Conservation (phyloP, 2,888 invertebrate species). For the Cheilosia grossa region DNA sequence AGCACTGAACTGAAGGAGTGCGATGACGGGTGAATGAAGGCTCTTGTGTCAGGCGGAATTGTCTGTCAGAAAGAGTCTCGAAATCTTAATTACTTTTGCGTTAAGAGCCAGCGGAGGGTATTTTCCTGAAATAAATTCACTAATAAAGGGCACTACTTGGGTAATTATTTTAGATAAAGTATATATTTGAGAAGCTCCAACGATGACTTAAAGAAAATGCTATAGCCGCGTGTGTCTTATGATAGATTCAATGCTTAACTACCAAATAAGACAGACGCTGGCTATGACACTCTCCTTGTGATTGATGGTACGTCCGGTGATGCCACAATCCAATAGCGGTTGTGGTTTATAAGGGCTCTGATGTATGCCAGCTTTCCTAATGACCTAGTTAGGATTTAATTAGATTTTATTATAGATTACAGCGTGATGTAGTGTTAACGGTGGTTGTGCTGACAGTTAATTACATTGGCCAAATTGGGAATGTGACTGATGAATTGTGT, state of each 20-base stretch:
- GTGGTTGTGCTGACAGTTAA: neutral
- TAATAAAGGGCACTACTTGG: constrained; percentile 51
- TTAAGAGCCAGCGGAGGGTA: constrained; percentile 45
- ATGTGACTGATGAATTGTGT: too few relatives aligned
- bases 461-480: too few relatives aligned
- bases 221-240: constrained; percentile 88
- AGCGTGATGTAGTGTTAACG: constrained; percentile 2
- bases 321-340: neutral
- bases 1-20: neutral
- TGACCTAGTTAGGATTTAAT: constrained; percentile 66
- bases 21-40: constrained; percentile 36
- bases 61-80: constrained; percentile 51
- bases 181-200: constrained; percentile 35
- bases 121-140: constrained; percentile 58
- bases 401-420: constrained; percentile 53
- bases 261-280: constrained; percentile 87
- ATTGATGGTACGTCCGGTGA: constrained; percentile 46
- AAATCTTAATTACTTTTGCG: constrained; percentile 68
- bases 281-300: constrained; percentile 81
- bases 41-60: constrained; percentile 31
- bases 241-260: constrained; percentile 85
- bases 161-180: constrained; percentile 19
- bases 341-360: constrained; percentile 20
- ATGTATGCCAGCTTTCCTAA: constrained; percentile 28
- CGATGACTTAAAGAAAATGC: constrained; percentile 77